Conservation (phyloP, 23 tunicate species). For the Corella eumyota region DNA sequence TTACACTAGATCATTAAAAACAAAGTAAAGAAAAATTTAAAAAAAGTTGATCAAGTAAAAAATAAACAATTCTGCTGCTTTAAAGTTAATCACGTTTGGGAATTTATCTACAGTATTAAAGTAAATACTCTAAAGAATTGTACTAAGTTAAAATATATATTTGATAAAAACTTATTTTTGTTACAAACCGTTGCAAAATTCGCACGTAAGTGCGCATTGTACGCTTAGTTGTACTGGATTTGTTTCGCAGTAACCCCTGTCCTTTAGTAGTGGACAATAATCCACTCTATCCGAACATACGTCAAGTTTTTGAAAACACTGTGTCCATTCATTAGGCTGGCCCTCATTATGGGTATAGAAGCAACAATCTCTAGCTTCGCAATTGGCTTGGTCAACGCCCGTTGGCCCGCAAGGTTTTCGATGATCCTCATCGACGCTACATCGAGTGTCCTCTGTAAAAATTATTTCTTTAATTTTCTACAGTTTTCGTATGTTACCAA, state of each 20-base stretch:
- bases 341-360: slow-evolving; percentile 22
- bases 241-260: slow-evolving; percentile 18
- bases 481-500: too few species aligned
- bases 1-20: too few species aligned
- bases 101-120: too few species aligned
- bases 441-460: slow-evolving; percentile 36
- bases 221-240: slow-evolving; percentile 14
- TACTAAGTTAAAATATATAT: too few species aligned
- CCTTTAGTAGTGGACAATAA: slow-evolving; percentile 23
- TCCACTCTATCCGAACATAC: slow-evolving; percentile 41
- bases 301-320: slow-evolving; percentile 62
- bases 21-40: too few species aligned
- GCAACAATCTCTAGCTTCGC: slow-evolving; percentile 81
- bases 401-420: slow-evolving; percentile 54
- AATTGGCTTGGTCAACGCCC: slow-evolving; percentile 30
- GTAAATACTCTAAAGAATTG: too few species aligned
- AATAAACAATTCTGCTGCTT: too few species aligned
- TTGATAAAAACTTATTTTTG: too few species aligned
- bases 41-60: too few species aligned
- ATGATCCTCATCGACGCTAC: slow-evolving; percentile 44
- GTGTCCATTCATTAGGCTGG: slow-evolving; percentile 15
- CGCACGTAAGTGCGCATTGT: slow-evolving; percentile 49
- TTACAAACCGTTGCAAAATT: slow-evolving; percentile 56
- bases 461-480: too few species aligned
- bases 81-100: too few species aligned